Percentiles rank a stretch among this genome's conserved stretches.
Conservation (phyloP, 1,140 invertebrate genomes). For the Metopolophium dirhodum region DNA sequence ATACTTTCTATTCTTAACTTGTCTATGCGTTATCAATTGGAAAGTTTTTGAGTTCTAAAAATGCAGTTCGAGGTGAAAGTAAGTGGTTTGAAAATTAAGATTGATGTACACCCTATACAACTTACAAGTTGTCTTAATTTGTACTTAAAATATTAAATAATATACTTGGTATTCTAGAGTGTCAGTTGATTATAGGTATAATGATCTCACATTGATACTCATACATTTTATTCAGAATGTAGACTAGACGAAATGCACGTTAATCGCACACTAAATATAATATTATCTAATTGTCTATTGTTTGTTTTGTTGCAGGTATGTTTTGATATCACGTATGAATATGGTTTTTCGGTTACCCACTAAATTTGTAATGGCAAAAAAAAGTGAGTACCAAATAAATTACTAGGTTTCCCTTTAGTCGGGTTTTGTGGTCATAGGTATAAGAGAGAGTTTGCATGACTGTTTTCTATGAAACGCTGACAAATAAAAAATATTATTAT, state of each 20-base stretch:
- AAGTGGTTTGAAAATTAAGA: slow-evolving; percentile 11
- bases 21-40: slow-evolving; percentile 14
- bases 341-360: slow-evolving; percentile 16
- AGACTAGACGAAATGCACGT: neutral
- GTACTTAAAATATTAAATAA: neutral
- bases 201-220: neutral
- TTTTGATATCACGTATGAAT: slow-evolving; percentile 40
- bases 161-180: neutral
- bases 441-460: neutral
- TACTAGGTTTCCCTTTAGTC: slow-evolving; percentile 35
- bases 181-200: neutral
- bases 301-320: slow-evolving; percentile 52
- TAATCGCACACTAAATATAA: slow-evolving; percentile 15
- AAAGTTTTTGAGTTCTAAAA: slow-evolving; percentile 42
- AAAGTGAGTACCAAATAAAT: slow-evolving; percentile 37
- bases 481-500: neutral
- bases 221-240: neutral
- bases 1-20: slow-evolving; percentile 41
- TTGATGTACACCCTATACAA: slow-evolving; percentile 31
- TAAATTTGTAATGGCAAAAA: neutral
- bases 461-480: neutral
- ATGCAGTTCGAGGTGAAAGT: slow-evolving; percentile 49
- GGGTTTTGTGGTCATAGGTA: neutral
- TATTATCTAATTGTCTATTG: slow-evolving; percentile 40
- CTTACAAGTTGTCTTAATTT: slow-evolving; percentile 34